Evolutionary conservation across 2,888 invertebrate genomes (phyloP), one percentile per base, ranked within the genome.

Genomic region (Callyntrura guangdongensis): DNA sequence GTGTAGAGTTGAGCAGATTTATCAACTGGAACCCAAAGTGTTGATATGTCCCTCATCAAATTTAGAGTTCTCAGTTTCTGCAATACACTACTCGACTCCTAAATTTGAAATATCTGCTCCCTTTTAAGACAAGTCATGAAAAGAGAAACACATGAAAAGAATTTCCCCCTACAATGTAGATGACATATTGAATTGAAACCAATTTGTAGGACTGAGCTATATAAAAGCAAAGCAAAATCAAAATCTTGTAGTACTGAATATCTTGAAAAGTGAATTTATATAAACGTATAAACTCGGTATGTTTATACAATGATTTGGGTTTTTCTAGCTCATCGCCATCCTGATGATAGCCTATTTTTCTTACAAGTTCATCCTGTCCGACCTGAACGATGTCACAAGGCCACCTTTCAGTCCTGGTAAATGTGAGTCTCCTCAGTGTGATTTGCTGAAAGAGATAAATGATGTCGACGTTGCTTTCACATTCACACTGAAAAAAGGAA

Each of bases 321-420:
- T 61, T 17, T 83, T 91, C 91, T 88, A 92, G 92, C 89, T 91
- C 77, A 90, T 92, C 67, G 91, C 92, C 47, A 64, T 90, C 83
- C 87, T 90, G 85, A 92, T 92, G 91, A 82, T 92, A 17, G 56
- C 88, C 74, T 92, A 91, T 83, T 92, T 92, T 89, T 91, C 92
- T 0, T 92, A 92, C 89, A 92, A 92, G 67, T 92, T 92, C 82
- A 89, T 87, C 36, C 86, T 91, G 61, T 88, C 85, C 27, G 92
- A 92, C 72, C 77, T 91, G 67, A 92, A 89, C 77, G 92, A 92
- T 79, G 85, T 92, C 49, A 91, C 92, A 45, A 77, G 92, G 59
- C 91, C 92, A 12, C 92, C 91, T 81, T 92, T 91, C 79, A 92
- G 91, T 89, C 91, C 91, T 67, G 92, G 92, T 61, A 92, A 92